Base-by-base conservation (phyloP, 1,140 invertebrate genomes). In the Glossosoma conforme region DNA sequence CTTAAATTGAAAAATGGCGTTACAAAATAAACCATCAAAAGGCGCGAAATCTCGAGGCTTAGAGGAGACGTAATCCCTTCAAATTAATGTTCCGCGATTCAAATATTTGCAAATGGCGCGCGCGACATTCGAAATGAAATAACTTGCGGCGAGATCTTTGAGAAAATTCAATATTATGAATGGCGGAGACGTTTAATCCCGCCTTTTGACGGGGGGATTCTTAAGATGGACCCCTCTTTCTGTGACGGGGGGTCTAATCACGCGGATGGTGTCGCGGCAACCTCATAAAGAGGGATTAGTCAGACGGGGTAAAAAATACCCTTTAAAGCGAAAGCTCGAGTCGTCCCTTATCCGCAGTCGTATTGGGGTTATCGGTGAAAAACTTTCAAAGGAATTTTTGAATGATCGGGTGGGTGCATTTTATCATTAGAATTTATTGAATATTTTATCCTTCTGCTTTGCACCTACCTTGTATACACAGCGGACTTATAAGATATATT, bases 221-320 rank as follows among this genome's bases (percentile, higher is more conserved):
- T 51, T 44, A 44, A 37, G 30, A 51, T 51, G 32, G 36, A 51
- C 40, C 37, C 41, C 17, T 11, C 8, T 13, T 17, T 30, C 38
- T n/a, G 17, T 17, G n/a, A 50, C 42, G 37, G 41, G 48, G 32
- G 48, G 41, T 37, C 44, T 51, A 51, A 51, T 51, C 48, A 51
- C 41, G 41, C 22, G 48, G 41, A 51, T 37, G 37, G 38, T 44
- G 22, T 17, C 42, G 48, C 41, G 48, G 28, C 17, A 28, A 51
- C 44, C 48, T 51, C 48, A 51, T 51, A 51, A 51, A 44, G 33
- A 17, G 21, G 48, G 48, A 51, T 51, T 51, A 51, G 41, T 37
- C 21, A 17, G 36, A 22, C 24, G 48, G 48, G 48, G 33, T 40
- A 30, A 49, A 46, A 46, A 21, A 46, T 32, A 24, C 44, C n/a